phyloP scores from a whole-genome alignment of 2,113 vertebrate species.

The Amazona vittata region DNA sequence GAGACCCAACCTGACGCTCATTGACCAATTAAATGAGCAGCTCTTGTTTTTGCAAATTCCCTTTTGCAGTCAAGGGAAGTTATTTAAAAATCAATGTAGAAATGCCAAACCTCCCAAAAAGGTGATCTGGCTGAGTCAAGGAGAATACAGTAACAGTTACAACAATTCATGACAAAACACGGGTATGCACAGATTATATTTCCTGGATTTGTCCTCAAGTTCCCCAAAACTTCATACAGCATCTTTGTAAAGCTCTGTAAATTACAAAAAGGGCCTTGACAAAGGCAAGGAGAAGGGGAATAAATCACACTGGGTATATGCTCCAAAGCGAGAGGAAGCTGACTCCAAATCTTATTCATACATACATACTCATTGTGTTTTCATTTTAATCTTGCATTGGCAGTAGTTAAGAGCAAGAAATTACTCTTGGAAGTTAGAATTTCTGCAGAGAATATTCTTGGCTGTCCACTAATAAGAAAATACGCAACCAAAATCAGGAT shows the following conservation, averaged over 20 bases:
- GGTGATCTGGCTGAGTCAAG: background rate
- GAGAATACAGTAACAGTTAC: background rate
- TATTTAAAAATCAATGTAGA: background rate
- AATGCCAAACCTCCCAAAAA: background rate
- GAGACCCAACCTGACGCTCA: background rate
- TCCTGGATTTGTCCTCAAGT: background rate
- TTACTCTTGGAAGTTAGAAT: background rate
- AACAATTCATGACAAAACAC: background rate
- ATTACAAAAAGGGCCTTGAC: background rate
- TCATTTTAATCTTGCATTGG: background rate
- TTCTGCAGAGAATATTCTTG: background rate
- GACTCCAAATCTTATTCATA: background rate
- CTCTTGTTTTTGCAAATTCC: background rate
- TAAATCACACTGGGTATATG: background rate
- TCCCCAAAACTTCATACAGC: background rate
- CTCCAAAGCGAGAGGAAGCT: background rate
- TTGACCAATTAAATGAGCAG: background rate
- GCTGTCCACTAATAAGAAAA: background rate
- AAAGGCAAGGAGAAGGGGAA: background rate
- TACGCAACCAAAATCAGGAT: background rate
- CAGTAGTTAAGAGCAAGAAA: background rate
- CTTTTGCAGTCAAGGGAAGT: background rate
- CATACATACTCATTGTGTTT: background rate
- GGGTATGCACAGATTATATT: background rate
- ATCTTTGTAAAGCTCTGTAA: background rate